phyloP scores from a whole-genome alignment of 2,113 vertebrate species.

The Saimiri boliviensis region DNA sequence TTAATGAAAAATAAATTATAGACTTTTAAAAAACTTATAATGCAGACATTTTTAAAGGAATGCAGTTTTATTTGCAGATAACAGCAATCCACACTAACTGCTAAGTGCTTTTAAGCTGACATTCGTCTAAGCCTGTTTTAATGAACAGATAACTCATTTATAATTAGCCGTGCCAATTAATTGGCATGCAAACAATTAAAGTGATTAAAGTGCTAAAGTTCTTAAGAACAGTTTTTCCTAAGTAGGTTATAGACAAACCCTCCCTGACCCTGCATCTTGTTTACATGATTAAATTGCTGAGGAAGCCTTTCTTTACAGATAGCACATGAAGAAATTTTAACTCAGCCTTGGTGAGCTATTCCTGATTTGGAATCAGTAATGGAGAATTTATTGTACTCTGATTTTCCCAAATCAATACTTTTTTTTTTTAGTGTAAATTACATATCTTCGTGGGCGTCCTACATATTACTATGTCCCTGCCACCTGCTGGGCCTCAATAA shows the following conservation, averaged over 20 bases:
- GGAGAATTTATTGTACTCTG: slow-evolving; percentile 32
- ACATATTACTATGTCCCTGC: not conserved
- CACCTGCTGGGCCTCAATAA: not conserved
- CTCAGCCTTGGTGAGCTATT: not conserved
- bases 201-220: slow-evolving; percentile 78
- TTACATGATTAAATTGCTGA: slow-evolving; percentile 65
- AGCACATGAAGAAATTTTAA: slow-evolving; percentile 15
- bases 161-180: slow-evolving; percentile 80
- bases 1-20: slow-evolving; percentile 58
- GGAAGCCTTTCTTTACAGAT: slow-evolving; percentile 1
- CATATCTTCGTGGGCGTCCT: not conserved
- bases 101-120: slow-evolving; percentile 72
- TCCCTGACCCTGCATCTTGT: slow-evolving; percentile 68
- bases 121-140: slow-evolving; percentile 69
- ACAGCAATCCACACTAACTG: slow-evolving; percentile 48
- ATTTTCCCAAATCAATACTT: slow-evolving; percentile 31
- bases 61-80: slow-evolving; percentile 51
- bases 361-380: slow-evolving; percentile 41
- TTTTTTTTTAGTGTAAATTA: not conserved
- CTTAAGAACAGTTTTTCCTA: slow-evolving; percentile 79
- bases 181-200: slow-evolving; percentile 79
- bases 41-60: slow-evolving; percentile 52
- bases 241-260: slow-evolving; percentile 71
- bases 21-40: not conserved
- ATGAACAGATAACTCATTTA: slow-evolving; percentile 80